Evolutionary conservation across 2,888 invertebrate species (phyloP).

Genomic region (Helicoverpa assulta): DNA sequence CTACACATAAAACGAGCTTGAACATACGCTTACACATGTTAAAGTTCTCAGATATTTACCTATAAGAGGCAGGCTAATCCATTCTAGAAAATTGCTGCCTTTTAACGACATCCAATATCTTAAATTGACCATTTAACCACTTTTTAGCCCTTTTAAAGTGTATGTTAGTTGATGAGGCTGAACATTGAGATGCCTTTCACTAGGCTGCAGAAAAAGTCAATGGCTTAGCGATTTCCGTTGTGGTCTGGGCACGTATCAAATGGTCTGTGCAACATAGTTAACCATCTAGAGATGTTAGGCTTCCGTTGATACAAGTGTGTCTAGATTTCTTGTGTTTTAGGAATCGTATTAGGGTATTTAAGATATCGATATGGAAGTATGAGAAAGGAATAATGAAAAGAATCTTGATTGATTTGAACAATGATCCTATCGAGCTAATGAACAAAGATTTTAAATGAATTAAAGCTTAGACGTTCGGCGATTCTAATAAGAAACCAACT

Average conservation of each 20-base stretch:
- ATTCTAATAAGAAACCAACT: constrained; percentile 30
- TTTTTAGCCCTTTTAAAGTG: constrained; percentile 57
- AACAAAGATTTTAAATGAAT: not conserved
- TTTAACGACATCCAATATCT: constrained; percentile 61
- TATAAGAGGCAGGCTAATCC: constrained; percentile 51
- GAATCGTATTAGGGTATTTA: constrained; percentile 3
- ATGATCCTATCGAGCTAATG: not conserved
- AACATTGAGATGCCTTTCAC: constrained; percentile 69
- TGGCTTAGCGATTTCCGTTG: constrained; percentile 79
- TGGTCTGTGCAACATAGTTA: constrained; percentile 59
- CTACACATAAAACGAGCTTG: constrained; percentile 20
- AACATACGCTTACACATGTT: constrained; percentile 37
- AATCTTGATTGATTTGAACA: too few relatives aligned
- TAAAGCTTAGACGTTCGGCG: not conserved
- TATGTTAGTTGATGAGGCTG: constrained; percentile 57
- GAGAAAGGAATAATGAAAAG: not conserved
- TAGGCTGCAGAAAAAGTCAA: constrained; percentile 74
- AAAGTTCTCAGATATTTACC: constrained; percentile 53
- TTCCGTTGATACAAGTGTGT: constrained; percentile 49
- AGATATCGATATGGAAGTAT: not conserved
- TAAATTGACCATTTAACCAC: constrained; percentile 53
- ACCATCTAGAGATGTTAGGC: constrained; percentile 57
- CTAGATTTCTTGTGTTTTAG: constrained; percentile 19
- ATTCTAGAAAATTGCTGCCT: constrained; percentile 57
- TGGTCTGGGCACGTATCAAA: constrained; percentile 70